Percentiles rank a stretch among this genome's conserved stretches.
These are phyloP conservation scores for Trichoplusia ni DNA, from an alignment of 1,140 invertebrate species.

Conservation along the genomic window DNA sequence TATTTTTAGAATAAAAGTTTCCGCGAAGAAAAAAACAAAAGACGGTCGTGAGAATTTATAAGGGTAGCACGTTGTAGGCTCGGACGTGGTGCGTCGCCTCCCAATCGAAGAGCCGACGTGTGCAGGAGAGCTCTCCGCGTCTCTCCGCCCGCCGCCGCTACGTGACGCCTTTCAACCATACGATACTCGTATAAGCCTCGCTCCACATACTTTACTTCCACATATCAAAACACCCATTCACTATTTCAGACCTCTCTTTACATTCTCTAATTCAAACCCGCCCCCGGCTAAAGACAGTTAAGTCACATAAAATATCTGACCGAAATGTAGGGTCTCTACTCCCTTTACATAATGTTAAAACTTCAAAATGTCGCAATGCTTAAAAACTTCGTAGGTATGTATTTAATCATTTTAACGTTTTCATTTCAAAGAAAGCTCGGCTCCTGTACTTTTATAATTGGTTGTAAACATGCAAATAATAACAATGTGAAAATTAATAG, in stretches of 20 bases:
- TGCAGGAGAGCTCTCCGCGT: not conserved
- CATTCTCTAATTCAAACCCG: not conserved
- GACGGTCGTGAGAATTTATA: slow-evolving; percentile 46
- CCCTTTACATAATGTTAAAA: slow-evolving; percentile 6
- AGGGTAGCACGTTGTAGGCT: slow-evolving; percentile 45
- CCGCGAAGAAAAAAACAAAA: slow-evolving; percentile 43
- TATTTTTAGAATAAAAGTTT: slow-evolving; percentile 49
- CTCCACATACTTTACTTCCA: not conserved
- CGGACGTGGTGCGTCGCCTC: slow-evolving; percentile 49
- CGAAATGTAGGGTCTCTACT: not conserved
- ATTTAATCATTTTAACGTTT: slow-evolving; percentile 26
- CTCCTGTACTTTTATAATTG: slow-evolving; percentile 16
- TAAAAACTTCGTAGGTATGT: slow-evolving; percentile 22
- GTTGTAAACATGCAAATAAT: slow-evolving; percentile 19
- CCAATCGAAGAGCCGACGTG: slow-evolving; percentile 43
- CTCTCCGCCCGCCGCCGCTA: not conserved
- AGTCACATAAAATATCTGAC: not conserved
- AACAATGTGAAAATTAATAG: slow-evolving; percentile 17
- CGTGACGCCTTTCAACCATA: not conserved
- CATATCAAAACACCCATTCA: slow-evolving; percentile 1
- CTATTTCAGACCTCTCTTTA: not conserved
- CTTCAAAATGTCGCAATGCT: slow-evolving; percentile 17
- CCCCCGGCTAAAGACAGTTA: not conserved
- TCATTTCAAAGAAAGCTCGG: slow-evolving; percentile 21
- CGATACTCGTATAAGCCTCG: not conserved